Conservation (phyloP, 2,888 invertebrate genomes). For the Leptinotarsa haldemani region DNA sequence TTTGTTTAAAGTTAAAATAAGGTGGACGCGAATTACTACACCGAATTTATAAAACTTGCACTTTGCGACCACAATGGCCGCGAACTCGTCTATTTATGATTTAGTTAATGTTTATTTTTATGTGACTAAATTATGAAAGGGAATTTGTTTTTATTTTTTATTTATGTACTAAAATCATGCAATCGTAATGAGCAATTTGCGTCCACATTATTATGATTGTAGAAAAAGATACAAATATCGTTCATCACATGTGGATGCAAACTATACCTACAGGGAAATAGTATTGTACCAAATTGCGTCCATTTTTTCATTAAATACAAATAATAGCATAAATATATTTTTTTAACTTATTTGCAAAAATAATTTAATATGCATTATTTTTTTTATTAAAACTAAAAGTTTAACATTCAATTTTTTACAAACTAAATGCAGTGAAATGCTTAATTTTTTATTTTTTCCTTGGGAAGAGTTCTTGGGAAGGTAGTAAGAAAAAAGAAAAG, state of each 20-base stretch:
- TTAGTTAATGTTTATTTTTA: no score
- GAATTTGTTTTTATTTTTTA: no score
- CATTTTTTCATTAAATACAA: constrained; percentile 18
- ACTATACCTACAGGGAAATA: constrained; percentile 22
- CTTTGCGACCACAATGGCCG: constrained; percentile 4
- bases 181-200: no score
- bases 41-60: constrained; percentile 20
- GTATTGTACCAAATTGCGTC: constrained; percentile 15
- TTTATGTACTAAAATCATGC: no score
- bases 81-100: no score
- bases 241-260: not conserved
- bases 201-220: no score
- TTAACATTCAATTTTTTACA: not conserved
- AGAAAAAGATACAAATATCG: no score
- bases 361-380: not conserved
- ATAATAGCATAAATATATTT: no score
- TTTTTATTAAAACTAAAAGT: constrained; percentile 17
- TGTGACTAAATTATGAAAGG: no score
- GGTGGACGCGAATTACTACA: constrained; percentile 16
- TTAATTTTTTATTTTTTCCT: constrained; percentile 13
- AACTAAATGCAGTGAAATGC: constrained; percentile 14
- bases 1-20: not conserved
- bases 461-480: constrained; percentile 20
- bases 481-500: constrained; percentile 19
- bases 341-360: constrained; percentile 10